Conservation (phyloP, 2,113 vertebrate species). For the Odontophorus gujanensis region DNA sequence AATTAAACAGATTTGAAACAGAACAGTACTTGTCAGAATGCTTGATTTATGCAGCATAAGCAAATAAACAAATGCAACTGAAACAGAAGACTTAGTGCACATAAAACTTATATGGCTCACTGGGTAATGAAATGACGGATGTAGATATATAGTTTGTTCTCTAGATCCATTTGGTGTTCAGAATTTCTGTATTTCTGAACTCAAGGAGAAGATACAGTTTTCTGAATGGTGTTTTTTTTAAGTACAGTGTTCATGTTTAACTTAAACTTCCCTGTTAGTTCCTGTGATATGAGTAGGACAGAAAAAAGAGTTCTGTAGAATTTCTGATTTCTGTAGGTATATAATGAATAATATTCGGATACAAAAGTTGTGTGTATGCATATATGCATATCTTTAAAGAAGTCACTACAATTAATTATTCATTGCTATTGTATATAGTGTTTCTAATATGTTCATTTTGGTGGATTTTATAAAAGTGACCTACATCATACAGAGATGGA, state of each 20-base stretch:
- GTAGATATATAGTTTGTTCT: not conserved
- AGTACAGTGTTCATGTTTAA: not conserved
- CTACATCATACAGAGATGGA: not conserved
- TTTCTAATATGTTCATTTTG: not conserved
- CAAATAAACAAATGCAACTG: not conserved
- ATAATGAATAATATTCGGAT: not conserved
- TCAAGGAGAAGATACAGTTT: not conserved
- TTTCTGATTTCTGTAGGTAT: not conserved
- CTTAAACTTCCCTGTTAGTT: not conserved
- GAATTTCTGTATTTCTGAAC: not conserved
- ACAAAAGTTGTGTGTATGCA: not conserved
- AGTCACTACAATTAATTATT: not conserved
- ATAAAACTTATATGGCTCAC: not conserved
- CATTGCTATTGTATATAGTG: not conserved
- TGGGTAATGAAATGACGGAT: not conserved
- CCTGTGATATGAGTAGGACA: not conserved
- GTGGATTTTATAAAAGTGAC: not conserved
- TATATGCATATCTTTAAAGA: not conserved
- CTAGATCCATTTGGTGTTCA: not conserved
- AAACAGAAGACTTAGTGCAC: not conserved
- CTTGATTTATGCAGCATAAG: not conserved
- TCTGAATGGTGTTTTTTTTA: not conserved
- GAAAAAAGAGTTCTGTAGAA: not conserved
- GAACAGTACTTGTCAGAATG: not conserved
- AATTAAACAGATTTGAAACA: not conserved